A percentile compares a stretch with the other conserved stretches of the same genome.
phyloP scores from a whole-genome alignment of 2,888 invertebrate species.

The Parochlus steinenii region DNA sequence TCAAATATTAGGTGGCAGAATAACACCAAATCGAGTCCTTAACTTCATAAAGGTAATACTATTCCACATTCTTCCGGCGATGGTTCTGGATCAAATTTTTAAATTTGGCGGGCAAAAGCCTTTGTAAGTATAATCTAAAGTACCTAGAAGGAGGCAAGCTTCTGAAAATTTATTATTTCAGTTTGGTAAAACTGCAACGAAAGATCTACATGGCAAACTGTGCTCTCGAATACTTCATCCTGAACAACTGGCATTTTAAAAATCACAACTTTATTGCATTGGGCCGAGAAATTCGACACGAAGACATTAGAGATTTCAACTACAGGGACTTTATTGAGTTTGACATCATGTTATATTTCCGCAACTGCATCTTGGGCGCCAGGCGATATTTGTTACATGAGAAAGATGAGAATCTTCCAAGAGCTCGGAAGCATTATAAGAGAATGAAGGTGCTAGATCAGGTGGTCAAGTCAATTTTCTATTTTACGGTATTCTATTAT shows the following conservation, averaged over 20 bases:
- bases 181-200: slow-evolving; percentile 63
- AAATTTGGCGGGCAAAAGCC: slow-evolving; percentile 50
- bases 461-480: background rate
- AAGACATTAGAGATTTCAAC: slow-evolving; percentile 36
- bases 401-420: slow-evolving; percentile 17
- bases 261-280: slow-evolving; percentile 43
- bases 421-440: slow-evolving; percentile 11
- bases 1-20: slow-evolving; percentile 25
- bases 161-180: slow-evolving; percentile 24
- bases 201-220: slow-evolving; percentile 59
- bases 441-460: slow-evolving; percentile 1
- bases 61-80: slow-evolving; percentile 62
- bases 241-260: slow-evolving; percentile 59
- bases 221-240: slow-evolving; percentile 56
- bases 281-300: slow-evolving; percentile 31
- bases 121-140: slow-evolving; percentile 35
- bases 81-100: slow-evolving; percentile 51
- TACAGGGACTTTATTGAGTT: slow-evolving; percentile 16
- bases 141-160: slow-evolving; percentile 6
- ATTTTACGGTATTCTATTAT: background rate
- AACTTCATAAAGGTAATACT: slow-evolving; percentile 52
- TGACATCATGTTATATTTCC: slow-evolving; percentile 22
- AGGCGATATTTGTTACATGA: slow-evolving; percentile 25
- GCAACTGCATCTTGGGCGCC: slow-evolving; percentile 22
- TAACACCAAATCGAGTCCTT: slow-evolving; percentile 39